These are phyloP conservation scores for Euzophera pinguis DNA, from an alignment of 2,888 invertebrate genomes.

Conservation along the genomic window DNA sequence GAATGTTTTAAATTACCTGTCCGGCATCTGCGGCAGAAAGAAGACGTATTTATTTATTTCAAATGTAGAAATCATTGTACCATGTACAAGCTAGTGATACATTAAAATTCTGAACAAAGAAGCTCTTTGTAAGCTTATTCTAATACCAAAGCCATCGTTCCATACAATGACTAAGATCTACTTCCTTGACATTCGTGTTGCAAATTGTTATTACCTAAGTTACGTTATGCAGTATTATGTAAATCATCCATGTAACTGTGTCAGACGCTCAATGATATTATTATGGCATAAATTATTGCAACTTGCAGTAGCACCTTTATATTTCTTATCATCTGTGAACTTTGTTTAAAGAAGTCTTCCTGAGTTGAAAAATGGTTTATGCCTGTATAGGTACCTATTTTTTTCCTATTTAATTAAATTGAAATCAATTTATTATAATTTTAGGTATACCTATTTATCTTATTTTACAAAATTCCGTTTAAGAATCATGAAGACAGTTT, in stretches of 20 bases:
- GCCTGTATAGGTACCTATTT: neutral
- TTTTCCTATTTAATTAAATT: neutral
- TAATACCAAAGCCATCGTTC: neutral
- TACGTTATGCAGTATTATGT: conserved; percentile 59
- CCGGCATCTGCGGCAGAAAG: too few relatives aligned
- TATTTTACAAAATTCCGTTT: neutral
- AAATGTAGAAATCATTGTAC: too few relatives aligned
- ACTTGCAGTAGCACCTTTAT: neutral
- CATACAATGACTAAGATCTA: conserved; percentile 14
- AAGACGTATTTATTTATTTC: too few relatives aligned
- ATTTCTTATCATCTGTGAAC: neutral
- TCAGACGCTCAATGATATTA: conserved; percentile 69
- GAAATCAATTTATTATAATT: neutral
- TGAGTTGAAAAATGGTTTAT: neutral
- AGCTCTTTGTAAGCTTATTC: too few relatives aligned
- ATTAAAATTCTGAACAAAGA: too few relatives aligned
- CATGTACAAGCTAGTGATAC: too few relatives aligned
- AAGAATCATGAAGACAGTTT: conserved; percentile 5
- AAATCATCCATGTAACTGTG: conserved; percentile 50
- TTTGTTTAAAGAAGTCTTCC: neutral
- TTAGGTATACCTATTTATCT: neutral
- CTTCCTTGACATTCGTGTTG: conserved; percentile 25
- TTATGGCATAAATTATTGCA: conserved; percentile 28
- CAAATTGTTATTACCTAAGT: conserved; percentile 36
- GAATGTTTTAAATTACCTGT: too few relatives aligned